These are phyloP conservation scores for Lapara coniferarum DNA, from an alignment of 2,888 invertebrate genomes.

Conservation along the genomic window DNA sequence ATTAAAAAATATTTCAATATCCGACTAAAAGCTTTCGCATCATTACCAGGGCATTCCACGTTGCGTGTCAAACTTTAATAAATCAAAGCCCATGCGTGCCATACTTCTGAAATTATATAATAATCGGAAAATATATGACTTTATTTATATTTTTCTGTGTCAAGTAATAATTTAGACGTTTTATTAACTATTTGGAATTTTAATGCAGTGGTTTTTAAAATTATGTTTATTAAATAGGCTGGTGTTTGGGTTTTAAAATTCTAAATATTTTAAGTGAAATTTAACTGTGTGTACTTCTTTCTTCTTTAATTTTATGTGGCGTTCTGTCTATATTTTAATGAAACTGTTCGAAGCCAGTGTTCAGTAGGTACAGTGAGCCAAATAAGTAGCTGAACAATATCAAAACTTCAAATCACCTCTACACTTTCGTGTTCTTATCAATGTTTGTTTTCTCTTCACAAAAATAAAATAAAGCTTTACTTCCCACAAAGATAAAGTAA, in stretches of 20 bases:
- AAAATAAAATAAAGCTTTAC: no score
- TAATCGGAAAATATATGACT: slow-evolving; percentile 53
- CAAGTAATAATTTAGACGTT: slow-evolving; percentile 37
- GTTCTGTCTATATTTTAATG: no score
- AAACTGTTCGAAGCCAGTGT: no score
- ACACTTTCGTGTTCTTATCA: no score
- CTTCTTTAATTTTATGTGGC: no score
- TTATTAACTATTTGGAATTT: slow-evolving; percentile 33
- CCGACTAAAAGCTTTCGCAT: slow-evolving; percentile 55
- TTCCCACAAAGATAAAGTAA: no score
- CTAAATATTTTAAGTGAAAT: neutral
- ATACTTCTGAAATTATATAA: slow-evolving; percentile 55
- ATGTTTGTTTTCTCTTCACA: no score
- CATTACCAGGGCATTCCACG: slow-evolving; percentile 64
- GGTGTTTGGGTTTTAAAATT: neutral
- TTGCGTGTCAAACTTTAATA: slow-evolving; percentile 57
- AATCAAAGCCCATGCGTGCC: slow-evolving; percentile 58
- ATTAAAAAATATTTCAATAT: slow-evolving; percentile 47
- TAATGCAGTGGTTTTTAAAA: slow-evolving; percentile 23
- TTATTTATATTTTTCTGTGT: slow-evolving; percentile 50
- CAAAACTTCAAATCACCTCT: no score
- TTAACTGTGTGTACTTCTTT: neutral
- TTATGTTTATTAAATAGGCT: slow-evolving; percentile 10
- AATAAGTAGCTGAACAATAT: no score
- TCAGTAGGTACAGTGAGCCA: no score